These are phyloP conservation scores for Daptonema setosum DNA, from an alignment of 2,888 invertebrate species.

Conservation along the genomic window DNA sequence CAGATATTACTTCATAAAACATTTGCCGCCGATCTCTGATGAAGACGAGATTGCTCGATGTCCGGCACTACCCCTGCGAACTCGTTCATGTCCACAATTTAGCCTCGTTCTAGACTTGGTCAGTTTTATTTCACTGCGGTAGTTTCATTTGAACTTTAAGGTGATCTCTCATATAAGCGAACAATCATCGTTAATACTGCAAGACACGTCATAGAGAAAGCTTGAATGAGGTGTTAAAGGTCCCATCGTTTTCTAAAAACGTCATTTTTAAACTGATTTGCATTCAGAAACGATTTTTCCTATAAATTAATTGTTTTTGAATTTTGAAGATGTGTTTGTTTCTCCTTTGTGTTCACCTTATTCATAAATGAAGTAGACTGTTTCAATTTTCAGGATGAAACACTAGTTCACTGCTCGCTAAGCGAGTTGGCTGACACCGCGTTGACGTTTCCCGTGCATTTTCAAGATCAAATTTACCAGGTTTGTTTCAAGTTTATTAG, in stretches of 20 bases:
- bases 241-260: too few species aligned
- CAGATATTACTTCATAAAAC: conserved; percentile 62
- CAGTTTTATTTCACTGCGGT: too few species aligned
- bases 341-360: not conserved
- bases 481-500: conserved; percentile 16
- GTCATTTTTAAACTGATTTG: not conserved
- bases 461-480: conserved; percentile 67
- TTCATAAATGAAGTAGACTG: not conserved
- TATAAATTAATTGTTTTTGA: too few species aligned
- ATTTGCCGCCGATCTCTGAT: conserved; percentile 55
- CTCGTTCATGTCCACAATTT: conserved; percentile 71
- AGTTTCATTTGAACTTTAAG: too few species aligned
- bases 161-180: too few species aligned
- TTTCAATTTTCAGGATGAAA: conserved; percentile 51
- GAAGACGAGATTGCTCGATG: conserved; percentile 43
- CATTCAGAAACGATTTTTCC: too few species aligned
- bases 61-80: conserved; percentile 70
- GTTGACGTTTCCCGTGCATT: conserved; percentile 71
- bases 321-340: too few species aligned
- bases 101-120: conserved; percentile 53
- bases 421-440: conserved; percentile 73
- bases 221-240: too few species aligned
- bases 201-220: too few species aligned
- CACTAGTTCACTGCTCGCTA: conserved; percentile 76
- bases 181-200: too few species aligned